phyloP scores from a whole-genome alignment of 2,797 vertebrate species.

The Sylvia borin region DNA sequence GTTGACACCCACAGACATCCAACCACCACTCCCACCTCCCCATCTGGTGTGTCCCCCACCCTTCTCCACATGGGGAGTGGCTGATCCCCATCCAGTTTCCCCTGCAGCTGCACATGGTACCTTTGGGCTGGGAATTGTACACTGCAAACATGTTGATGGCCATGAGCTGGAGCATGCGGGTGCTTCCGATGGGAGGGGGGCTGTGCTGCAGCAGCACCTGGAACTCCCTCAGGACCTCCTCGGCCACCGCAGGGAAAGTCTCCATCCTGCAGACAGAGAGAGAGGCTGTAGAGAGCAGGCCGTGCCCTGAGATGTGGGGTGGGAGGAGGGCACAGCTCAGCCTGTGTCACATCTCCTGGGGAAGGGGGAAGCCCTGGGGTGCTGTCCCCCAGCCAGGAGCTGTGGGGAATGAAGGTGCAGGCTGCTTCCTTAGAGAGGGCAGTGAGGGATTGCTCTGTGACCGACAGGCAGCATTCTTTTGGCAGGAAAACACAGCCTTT shows the following conservation, averaged over 20 bases:
- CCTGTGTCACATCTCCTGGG: background rate
- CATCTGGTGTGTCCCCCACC: background rate
- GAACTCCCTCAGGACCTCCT: constrained; percentile 91
- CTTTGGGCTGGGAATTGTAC: constrained; percentile 88
- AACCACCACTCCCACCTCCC: constrained; percentile 3
- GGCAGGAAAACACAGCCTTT: constrained; percentile 68
- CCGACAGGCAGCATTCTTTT: constrained; percentile 60
- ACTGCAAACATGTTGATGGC: constrained; percentile 99
- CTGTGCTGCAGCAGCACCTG: constrained; percentile 90
- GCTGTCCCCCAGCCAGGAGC: background rate
- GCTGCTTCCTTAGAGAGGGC: constrained; percentile 20
- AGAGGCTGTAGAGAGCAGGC: background rate
- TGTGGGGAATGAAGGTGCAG: background rate
- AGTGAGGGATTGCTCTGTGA: constrained; percentile 37
- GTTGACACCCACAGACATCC: constrained; percentile 39
- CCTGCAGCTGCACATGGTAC: constrained; percentile 62
- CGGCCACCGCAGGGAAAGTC: constrained; percentile 88
- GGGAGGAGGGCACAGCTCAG: background rate
- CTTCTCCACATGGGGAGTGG: background rate
- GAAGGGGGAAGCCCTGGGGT: background rate
- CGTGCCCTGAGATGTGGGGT: background rate
- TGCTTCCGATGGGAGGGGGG: constrained; percentile 88
- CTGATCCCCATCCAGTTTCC: background rate
- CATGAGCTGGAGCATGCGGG: constrained; percentile 93
- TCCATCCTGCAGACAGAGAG: constrained; percentile 87